Evolutionary conservation across 2,113 vertebrate species (phyloP), one percentile per base, ranked within the genome.

Genomic region (Pipa parva): DNA sequence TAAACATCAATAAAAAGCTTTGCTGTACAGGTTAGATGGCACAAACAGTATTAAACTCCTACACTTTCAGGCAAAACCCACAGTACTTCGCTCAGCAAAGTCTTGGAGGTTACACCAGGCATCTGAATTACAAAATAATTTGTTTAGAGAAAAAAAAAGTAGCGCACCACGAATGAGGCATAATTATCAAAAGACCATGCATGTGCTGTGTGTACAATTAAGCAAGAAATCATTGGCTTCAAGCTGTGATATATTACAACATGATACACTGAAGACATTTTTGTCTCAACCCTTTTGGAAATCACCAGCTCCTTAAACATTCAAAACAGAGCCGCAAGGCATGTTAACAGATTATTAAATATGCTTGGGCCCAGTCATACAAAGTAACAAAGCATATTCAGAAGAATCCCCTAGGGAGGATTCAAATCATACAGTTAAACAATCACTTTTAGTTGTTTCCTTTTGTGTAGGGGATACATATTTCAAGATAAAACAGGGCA

Each of bases 21-120:
- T 86, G 87, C 84, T 90, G 82, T 90, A 90, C 87, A 89, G 84
- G 80, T 78, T 78, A 78, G 87, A 88, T 88, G 88, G 80, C 84
- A 85, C 80, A 79, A 85, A 84, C 37, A 49, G 20, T 54, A 46
- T 50, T 37, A 61, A 54, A 52, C 2, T 26, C 22, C 57, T 17
- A 9, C 27, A 31, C 45, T 25, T 24, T 28, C 45, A 52, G 28
- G 48, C 52, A 49, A 24, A 70, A 42, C 49, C 48, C 56, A 29
- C 56, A 37, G 3, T 22, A 15, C 56, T 51, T 68, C 60, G 65
- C 65, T 70, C 48, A 61, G 66, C 57, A 60, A 24, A 54, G 48
- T 13, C 17, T 4, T 20, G 22, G 9, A 31, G 48, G 13, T 45
- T 61, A 29, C 57, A 54, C 50, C 7, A 42, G 13, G 57, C 27